phyloP scores from a whole-genome alignment of 1,140 invertebrate species.

The Coptotermes formosanus region DNA sequence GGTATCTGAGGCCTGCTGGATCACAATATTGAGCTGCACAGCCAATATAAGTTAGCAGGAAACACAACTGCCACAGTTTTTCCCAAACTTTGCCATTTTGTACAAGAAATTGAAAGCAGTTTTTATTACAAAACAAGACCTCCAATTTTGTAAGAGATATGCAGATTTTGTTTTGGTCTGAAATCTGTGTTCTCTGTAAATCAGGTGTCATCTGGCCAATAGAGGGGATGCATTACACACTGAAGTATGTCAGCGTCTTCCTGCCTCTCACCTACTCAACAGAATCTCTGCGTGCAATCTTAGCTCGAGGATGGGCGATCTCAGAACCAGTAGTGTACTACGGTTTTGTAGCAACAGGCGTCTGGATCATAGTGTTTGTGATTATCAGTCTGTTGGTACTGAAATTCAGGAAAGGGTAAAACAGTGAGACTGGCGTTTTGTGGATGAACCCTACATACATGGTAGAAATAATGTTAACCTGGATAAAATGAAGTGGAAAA shows the following conservation, averaged over 20 bases:
- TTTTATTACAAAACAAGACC: no score
- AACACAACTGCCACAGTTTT: no score
- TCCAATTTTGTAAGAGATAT: no score
- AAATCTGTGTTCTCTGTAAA: not conserved
- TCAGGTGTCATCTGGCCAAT: slow-evolving; percentile 33
- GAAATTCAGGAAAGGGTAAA: slow-evolving; percentile 33
- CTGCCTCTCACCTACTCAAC: slow-evolving; percentile 30
- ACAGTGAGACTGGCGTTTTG: not conserved
- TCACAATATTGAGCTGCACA: no score
- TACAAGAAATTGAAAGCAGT: no score
- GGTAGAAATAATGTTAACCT: no score
- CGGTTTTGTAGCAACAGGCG: slow-evolving; percentile 29
- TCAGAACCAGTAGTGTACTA: slow-evolving; percentile 26
- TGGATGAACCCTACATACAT: no score
- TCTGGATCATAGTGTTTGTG: slow-evolving; percentile 32
- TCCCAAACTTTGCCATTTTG: no score
- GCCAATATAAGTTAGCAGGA: no score
- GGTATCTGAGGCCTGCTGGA: no score
- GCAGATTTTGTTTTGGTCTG: not conserved
- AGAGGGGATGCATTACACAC: slow-evolving; percentile 30
- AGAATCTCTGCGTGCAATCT: slow-evolving; percentile 27
- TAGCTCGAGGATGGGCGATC: slow-evolving; percentile 28
- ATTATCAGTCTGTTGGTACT: slow-evolving; percentile 25
- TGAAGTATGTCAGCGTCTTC: slow-evolving; percentile 22
- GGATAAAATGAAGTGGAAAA: no score